These are phyloP conservation scores for Gopherus evgoodei DNA, from an alignment of 2,113 vertebrate genomes.

Conservation along the genomic window DNA sequence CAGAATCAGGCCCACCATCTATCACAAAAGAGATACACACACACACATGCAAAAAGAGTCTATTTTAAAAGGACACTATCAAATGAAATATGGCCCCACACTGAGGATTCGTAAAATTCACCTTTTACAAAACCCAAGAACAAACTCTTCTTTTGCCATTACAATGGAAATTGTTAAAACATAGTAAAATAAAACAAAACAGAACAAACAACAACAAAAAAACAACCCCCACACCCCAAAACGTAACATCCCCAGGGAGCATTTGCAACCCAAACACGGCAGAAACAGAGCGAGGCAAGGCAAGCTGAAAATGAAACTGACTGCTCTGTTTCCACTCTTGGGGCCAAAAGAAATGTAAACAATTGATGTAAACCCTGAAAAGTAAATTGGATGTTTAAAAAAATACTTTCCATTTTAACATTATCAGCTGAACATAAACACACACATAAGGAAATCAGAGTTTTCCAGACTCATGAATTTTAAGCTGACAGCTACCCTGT, in stretches of 20 bases:
- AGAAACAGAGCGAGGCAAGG: not conserved
- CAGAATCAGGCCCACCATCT: not conserved
- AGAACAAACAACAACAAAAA: not conserved
- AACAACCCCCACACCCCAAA: not conserved
- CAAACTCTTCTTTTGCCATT: not conserved
- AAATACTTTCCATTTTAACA: not conserved
- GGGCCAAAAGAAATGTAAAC: not conserved
- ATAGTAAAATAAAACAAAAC: not conserved
- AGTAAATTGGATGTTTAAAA: not conserved
- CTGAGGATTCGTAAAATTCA: not conserved
- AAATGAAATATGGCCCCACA: not conserved
- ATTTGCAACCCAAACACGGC: not conserved
- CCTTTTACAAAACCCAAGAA: not conserved
- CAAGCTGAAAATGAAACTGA: not conserved
- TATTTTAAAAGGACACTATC: not conserved
- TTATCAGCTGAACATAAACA: not conserved
- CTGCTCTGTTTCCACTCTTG: not conserved
- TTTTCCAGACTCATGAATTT: not conserved
- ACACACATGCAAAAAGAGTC: no score
- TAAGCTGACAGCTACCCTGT: not conserved
- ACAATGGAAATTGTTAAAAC: not conserved
- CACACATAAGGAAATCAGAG: not conserved
- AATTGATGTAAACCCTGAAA: not conserved
- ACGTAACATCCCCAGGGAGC: not conserved
- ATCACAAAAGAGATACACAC: not conserved